Percentiles rank a stretch among this genome's conserved stretches.
Conservation (phyloP, 2,113 vertebrate species). For the Suncus etruscus region DNA sequence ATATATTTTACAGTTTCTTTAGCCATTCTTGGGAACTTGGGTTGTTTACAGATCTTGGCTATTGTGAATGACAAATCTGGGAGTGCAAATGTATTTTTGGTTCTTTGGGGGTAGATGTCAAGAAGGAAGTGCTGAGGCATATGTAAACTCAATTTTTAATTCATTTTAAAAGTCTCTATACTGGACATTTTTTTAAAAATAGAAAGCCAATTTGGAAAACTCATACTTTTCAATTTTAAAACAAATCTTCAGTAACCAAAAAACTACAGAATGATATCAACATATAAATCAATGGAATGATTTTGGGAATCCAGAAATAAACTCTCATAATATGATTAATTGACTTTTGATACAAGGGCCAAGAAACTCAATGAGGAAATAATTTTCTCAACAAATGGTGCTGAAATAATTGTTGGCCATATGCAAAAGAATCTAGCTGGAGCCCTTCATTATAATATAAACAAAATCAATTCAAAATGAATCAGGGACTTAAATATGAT, state of each 20-base stretch:
- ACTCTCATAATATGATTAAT: not conserved
- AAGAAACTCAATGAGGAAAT: not conserved
- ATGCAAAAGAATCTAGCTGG: constrained; percentile 1
- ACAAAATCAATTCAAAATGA: not conserved
- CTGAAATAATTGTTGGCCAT: not conserved
- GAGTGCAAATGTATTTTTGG: too few species aligned
- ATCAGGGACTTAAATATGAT: not conserved
- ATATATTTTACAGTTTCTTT: too few species aligned
- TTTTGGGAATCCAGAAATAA: constrained; percentile 22
- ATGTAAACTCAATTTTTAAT: too few species aligned
- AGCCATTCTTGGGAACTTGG: too few species aligned
- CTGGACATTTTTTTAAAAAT: too few species aligned
- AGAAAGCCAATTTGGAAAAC: too few species aligned
- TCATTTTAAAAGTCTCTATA: too few species aligned
- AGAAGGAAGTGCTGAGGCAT: too few species aligned
- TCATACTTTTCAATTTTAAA: too few species aligned
- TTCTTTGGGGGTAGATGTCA: too few species aligned
- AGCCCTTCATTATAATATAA: not conserved
- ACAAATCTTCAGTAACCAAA: not conserved
- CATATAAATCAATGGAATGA: not conserved
- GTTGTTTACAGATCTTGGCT: too few species aligned
- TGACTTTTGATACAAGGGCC: not conserved
- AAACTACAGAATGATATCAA: not conserved
- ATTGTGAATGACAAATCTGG: too few species aligned
- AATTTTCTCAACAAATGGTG: constrained; percentile 2